Evolutionary conservation across 1,140 invertebrate genomes (phyloP).

Genomic region (Lepidotrigona ventralis): DNA sequence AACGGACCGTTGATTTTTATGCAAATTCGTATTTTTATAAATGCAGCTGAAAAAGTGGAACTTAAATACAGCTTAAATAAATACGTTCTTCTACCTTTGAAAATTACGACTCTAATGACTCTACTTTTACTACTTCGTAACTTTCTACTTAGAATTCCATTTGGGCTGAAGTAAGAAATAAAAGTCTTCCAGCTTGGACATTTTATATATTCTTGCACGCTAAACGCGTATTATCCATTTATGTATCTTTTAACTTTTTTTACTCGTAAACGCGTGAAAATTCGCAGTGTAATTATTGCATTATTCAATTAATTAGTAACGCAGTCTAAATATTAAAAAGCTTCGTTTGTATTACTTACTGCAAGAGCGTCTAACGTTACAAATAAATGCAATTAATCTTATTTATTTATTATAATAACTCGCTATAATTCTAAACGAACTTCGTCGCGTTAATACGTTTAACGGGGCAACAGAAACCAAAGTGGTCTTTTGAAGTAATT

Average conservation of each 20-base stretch:
- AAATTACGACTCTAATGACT: too few species aligned
- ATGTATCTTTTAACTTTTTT: neutral
- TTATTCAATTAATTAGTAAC: too few species aligned
- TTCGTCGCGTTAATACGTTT: neutral
- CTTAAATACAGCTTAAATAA: too few species aligned
- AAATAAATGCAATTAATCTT: neutral
- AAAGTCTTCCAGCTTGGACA: neutral
- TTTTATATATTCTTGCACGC: neutral
- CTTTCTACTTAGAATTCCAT: too few species aligned
- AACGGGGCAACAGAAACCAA: neutral
- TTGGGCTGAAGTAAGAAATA: neutral
- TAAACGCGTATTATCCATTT: neutral
- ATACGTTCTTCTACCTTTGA: neutral
- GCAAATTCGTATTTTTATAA: neutral
- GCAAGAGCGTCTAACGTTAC: neutral
- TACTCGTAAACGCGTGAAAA: neutral
- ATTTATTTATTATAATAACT: neutral
- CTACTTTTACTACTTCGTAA: too few species aligned
- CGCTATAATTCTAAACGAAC: neutral
- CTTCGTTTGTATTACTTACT: too few species aligned
- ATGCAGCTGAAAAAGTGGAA: neutral
- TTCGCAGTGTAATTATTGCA: neutral
- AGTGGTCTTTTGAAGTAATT: neutral
- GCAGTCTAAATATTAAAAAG: too few species aligned
- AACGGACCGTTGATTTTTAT: neutral